Conservation (phyloP, 2,888 invertebrate species). For the Parnassius smintheus region DNA sequence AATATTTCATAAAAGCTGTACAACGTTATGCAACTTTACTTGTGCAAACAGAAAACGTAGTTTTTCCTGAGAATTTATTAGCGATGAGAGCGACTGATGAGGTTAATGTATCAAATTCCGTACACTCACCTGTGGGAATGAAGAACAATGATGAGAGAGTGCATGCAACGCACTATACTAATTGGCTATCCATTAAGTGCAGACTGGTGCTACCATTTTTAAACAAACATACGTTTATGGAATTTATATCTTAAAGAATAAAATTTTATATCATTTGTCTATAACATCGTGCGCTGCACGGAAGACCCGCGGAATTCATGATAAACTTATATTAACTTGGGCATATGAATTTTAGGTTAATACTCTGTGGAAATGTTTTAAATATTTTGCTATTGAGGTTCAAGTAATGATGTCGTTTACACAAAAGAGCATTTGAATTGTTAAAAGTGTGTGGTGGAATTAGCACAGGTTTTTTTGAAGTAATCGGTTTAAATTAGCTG, state of each 20-base stretch:
- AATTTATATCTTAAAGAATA: neutral
- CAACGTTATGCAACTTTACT: too few relatives aligned
- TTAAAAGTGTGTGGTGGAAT: too few relatives aligned
- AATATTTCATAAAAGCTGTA: neutral
- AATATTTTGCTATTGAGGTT: too few relatives aligned
- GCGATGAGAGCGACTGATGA: constrained; percentile 8
- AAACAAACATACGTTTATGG: neutral
- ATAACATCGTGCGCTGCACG: neutral
- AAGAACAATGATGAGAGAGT: constrained; percentile 24
- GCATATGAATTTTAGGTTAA: too few relatives aligned
- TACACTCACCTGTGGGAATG: constrained; percentile 21
- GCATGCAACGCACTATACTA: constrained; percentile 21
- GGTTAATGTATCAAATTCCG: constrained; percentile 24
- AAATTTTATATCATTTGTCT: neutral
- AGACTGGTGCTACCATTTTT: constrained; percentile 6
- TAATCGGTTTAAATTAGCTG: too few relatives aligned
- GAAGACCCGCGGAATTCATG: neutral
- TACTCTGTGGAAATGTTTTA: too few relatives aligned
- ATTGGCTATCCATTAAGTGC: constrained; percentile 12
- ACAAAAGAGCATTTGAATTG: too few relatives aligned
- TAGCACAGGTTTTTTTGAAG: too few relatives aligned
- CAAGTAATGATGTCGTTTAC: too few relatives aligned
- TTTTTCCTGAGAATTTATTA: constrained; percentile 24
- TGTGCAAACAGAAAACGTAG: constrained; percentile 6
- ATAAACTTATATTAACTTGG: too few relatives aligned